Evolutionary conservation across 2,888 invertebrate species (phyloP), one percentile per base, ranked within the genome.

Genomic region (Temnothorax unifasciatus): DNA sequence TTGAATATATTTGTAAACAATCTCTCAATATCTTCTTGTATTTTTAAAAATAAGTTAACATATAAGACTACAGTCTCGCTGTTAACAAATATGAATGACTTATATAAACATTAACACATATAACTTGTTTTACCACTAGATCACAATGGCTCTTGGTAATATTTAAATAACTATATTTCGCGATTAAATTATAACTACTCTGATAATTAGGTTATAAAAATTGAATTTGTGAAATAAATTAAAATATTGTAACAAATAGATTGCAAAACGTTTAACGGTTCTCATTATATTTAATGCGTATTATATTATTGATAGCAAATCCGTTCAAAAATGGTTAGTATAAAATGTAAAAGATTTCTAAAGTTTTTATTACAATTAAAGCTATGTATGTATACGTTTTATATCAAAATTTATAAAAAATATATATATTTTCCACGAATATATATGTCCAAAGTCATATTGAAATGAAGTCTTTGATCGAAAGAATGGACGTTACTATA

Each of bases 401-500:
- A 84, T 88, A 87, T 90, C 81, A 87, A 90, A 90, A 89, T 87
- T 73, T 90, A 86, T 85, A 90, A 88, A 68, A 90, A 90, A 90
- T 90, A 90, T 77, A 90, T 77, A 74, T 63, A 41, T 69, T 83
- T 76, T 50, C 38, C 59, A 71, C 0, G 18, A 66, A 83, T 83
- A 76, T 77, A 83, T 68, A 69, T 81, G 44, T 69, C n/a, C 21
- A 68, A 81, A 77, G 11, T 52, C 21, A 57, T 38, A 29, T 69
- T 41, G 47, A 71, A 79, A 79, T 79, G 2, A 79, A 38, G 25
- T 47, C 13, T 75, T 76, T 54, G 41, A 54, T 75, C 25, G n/a
- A 63, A 82, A 76, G 29, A 71, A 38, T 38, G 47, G 47, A 79
- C 47, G 38, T 61, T 71, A 59, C 4, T 38, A 34, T 13, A 47